Evolutionary conservation across 2,888 invertebrate genomes (phyloP), one percentile per base, ranked within the genome.

Genomic region (Drosophila diplacantha): DNA sequence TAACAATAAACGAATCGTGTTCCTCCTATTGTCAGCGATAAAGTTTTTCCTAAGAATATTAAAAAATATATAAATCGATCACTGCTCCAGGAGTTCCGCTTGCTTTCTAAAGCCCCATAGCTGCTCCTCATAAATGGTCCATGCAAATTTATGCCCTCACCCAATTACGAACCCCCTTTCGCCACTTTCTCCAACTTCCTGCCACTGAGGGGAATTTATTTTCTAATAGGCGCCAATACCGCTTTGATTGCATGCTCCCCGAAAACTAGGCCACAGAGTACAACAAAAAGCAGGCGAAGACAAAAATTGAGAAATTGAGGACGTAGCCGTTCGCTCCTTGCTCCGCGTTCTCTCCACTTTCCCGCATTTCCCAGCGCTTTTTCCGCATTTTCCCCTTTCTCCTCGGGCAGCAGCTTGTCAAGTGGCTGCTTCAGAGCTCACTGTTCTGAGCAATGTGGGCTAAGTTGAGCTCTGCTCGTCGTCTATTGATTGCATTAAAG

Each of bases 401-500:
- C 14, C 32, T 18, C 22, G 6, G 20, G 46, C 51, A 35, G 32
- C 29, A 20, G 56, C 41, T 44, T 64, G 50, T 53, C 55, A 59
- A 67, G 63, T 65, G 50, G 52, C 63, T 60, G 44, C 64, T 53
- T 62, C 63, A 44, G 63, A 64, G 47, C 55, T 55, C 44, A 39
- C 51, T 44, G 60, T 51, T 61, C 51, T 38, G 44, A 29, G 26
- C 29, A 59, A 73, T 68, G 62, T 76, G 58, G 67, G 73, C 73
- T 59, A 78, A 73, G 71, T 78, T 72, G 59, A 59, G 61, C 61
- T 50, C 29, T 43, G 34, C 49, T 66, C 46, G 51, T 63, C 68
- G 66, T 51, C 26, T 78, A 74, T 79, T 75, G 79, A 77, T 74
- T 74, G 67, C 62, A 67, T 69, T 69, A 69, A 68, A 74, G 74